Evolutionary conservation across 2,888 invertebrate species (phyloP), one percentile per base, ranked within the genome.

Genomic region (Griposia aprilina): DNA sequence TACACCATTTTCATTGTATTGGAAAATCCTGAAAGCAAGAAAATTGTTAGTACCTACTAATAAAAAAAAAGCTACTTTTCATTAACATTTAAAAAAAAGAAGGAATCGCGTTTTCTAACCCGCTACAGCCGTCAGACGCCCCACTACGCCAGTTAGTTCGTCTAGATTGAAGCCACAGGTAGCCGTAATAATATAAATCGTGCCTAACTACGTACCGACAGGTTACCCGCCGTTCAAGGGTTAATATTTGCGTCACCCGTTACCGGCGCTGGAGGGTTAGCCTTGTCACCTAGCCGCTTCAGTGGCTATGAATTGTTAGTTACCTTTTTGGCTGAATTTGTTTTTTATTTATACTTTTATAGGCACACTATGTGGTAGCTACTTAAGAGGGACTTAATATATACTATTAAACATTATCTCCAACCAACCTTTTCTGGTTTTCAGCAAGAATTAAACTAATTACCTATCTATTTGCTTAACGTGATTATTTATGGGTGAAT

Each of bases 111-210:
- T 80, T 74, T 26, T 11, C 36, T 7, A 66, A 60, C 45, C 26
- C 63, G 52, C 52, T 17, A 26, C 60, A 7, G 30, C 20, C 62
- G 59, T 59, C 69, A 66, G 68, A 70, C 81, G 45, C 62, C 77
- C 66, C 76, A 63, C 60, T 45, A 36, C 72, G 72, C 45, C 52
- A 62, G 62, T 73, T 70, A 80, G 80, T 63, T 45, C 26, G 41
- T 60, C 83, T 86, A 78, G 74, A 73, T 78, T 60, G 86, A 86
- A 86, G 86, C 84, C 73, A 84, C 84, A 84, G 84, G 84, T 84
- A 78, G 84, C 59, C 36, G 52, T 26, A 67, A 65, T 66, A 78
- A 65, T 66, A 78, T 65, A 82, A 71, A 84, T 72, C 48, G 60
- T 15, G 30, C 74, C 66, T 74, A 82, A 70, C 84, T 82, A 84